These are phyloP conservation scores for Paracyclopina nana DNA, from an alignment of 1,140 invertebrate genomes.

Conservation along the genomic window DNA sequence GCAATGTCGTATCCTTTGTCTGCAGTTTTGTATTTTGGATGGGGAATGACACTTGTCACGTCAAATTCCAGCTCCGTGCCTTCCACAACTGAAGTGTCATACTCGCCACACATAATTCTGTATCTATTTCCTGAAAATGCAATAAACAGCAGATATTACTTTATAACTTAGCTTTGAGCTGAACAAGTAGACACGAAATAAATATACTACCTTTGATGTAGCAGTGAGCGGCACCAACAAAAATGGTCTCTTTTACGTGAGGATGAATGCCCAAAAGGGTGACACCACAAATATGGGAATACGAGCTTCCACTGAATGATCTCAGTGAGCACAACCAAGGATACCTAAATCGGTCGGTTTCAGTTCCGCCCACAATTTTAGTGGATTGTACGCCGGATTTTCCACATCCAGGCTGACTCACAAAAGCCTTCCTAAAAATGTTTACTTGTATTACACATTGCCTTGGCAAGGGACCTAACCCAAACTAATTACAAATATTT, in stretches of 20 bases:
- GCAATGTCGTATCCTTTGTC: conserved; percentile 14
- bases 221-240: conserved; percentile 16
- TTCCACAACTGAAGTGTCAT: not conserved
- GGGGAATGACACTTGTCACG: not conserved
- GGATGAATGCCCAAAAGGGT: conserved; percentile 11
- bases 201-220: conserved; percentile 3
- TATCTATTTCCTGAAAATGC: no score
- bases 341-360: conserved; percentile 6
- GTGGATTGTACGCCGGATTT: no score
- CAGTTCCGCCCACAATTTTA: conserved; percentile 6
- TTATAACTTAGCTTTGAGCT: no score
- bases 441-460: no score
- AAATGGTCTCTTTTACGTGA: conserved; percentile 4
- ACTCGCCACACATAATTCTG: conserved; percentile 6
- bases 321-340: conserved; percentile 15
- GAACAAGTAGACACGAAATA: no score
- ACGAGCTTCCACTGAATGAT: no score
- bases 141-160: no score
- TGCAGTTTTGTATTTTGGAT: conserved; percentile 3
- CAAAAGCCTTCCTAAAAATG: no score
- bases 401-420: no score
- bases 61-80: not conserved
- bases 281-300: conserved; percentile 15
- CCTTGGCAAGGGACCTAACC: no score
- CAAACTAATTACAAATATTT: no score